phyloP scores from a whole-genome alignment of 2,113 vertebrate species.

The Lates calcarifer region DNA sequence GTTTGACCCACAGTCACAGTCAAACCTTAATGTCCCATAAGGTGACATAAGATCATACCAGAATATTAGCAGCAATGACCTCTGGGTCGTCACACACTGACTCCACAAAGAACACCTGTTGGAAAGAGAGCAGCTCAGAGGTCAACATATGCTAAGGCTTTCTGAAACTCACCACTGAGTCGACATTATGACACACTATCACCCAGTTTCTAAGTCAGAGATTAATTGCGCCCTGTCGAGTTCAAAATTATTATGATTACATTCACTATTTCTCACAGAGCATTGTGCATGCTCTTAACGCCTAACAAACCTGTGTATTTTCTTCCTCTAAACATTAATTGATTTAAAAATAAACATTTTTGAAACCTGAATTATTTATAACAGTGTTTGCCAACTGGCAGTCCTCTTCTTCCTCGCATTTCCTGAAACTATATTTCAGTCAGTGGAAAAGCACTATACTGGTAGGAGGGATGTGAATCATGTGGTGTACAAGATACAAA shows the following conservation, averaged over 20 bases:
- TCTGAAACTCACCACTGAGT: background rate
- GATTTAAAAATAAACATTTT: too few relatives aligned
- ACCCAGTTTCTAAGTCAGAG: background rate
- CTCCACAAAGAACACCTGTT: slow-evolving; percentile 97
- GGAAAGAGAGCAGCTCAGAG: slow-evolving; percentile 18
- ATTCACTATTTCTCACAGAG: background rate
- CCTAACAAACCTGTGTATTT: background rate
- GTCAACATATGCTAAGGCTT: background rate
- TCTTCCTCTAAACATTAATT: too few relatives aligned
- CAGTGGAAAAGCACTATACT: background rate
- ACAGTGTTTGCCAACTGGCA: background rate
- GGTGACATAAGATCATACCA: slow-evolving; percentile 85
- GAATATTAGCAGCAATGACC: slow-evolving; percentile 96
- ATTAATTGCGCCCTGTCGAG: background rate
- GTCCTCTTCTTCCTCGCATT: background rate
- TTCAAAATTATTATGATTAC: background rate
- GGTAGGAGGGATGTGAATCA: background rate
- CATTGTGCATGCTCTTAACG: background rate
- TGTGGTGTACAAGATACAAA: background rate
- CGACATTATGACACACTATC: background rate
- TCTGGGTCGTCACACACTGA: slow-evolving; percentile 97
- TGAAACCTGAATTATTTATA: background rate
- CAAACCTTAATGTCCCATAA: background rate
- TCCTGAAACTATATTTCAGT: background rate
- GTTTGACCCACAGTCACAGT: slow-evolving; percentile 28